Base-by-base conservation (phyloP, 1,140 invertebrate species). In the Tetramorium alpestre region DNA sequence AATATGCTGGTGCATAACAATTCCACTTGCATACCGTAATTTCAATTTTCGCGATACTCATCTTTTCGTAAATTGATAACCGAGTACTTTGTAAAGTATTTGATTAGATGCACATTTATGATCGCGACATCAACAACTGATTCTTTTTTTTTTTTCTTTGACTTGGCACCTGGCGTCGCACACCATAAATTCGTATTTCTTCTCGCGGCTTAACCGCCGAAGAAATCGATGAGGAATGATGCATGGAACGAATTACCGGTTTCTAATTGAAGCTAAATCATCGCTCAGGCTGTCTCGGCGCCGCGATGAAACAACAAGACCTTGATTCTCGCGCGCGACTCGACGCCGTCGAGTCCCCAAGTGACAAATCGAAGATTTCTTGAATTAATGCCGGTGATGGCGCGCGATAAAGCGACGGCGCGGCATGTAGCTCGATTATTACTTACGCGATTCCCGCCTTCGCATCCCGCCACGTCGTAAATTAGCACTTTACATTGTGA, bases 181-280 rank as follows among this genome's bases (percentile, higher is more conserved):
- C 44, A 7, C 0, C 33, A 81, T 60, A 82, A 82, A 73, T 73
- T 73, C 33, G 6, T 41, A 47, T 16, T 60, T 56, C 44, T 47
- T 22, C 41, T 60, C 49, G 38, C 38, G 38, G 18, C 7, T 33
- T 33, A 33, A 33, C 33, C 33, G 33, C 33, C 41, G 18, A 54
- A 25, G 16, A 67, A 80, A 80, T 80, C 47, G 54, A 75, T 75
- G 16, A 47, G 18, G 28, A 13, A 73, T 44, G 38, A 13, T n/a
- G 13, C 67, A 41, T 16, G 33, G 22, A 54, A 62, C 16, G 64
- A 54, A 25, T 56, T 65, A 44, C 38, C 60, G 28, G 11, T 13
- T 16, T 64, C 38, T 81, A 81, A 84, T 84, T 84, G 69, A 73
- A 28, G 54, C 25, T 82, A 82, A 82, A 82, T 82, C 67, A 82